Evolutionary conservation across 2,888 invertebrate species (phyloP), one percentile per base, ranked within the genome.

Genomic region (Holacanthella duospinosa): DNA sequence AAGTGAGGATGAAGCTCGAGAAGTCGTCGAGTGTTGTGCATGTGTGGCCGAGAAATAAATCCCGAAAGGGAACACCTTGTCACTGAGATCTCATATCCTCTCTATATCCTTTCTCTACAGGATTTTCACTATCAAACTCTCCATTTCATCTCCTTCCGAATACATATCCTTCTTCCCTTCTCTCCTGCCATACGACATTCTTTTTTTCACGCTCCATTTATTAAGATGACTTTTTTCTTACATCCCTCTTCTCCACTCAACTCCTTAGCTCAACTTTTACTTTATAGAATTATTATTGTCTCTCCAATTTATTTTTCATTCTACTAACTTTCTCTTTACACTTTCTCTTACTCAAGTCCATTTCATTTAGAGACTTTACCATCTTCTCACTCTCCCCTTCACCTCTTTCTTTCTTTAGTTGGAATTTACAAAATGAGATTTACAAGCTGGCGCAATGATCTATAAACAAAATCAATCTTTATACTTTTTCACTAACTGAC

Each of bases 151-250:
- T 25, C n/a, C n/a, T 25, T 26, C 55, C 28, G 9, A 24, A 26
- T 36, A 21, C 43, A 16, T 43, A 24, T 43, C 28, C 44, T 24
- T 25, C 28, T 56, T 48, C 53, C 26, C 24, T 27, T 36, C 55
- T 24, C 55, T 24, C 55, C 36, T 48, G 56, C 55, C 66, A 63
- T 64, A n/a, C n/a, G 19, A n/a, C 21, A 4, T 48, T 21, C 19
- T n/a, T 65, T 61, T 64, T 65, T 68, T 67, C 68, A 70, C 70
- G 70, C 67, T 68, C 70, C 68, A 70, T 70, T 67, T 70, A 70
- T 67, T 68, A 65, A 66, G 63, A 70, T 70, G 67, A 68, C 68
- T 68, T 67, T 70, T 66, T 59, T 65, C 62, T 55, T 60, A 54
- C 58, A 59, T 60, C 58, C 63, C 62, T 61, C 56, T 63, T 62